Evolutionary conservation across 35 echinoderm and acorn worm species (phyloP).

Genomic region (Apostichopus japonicus): DNA sequence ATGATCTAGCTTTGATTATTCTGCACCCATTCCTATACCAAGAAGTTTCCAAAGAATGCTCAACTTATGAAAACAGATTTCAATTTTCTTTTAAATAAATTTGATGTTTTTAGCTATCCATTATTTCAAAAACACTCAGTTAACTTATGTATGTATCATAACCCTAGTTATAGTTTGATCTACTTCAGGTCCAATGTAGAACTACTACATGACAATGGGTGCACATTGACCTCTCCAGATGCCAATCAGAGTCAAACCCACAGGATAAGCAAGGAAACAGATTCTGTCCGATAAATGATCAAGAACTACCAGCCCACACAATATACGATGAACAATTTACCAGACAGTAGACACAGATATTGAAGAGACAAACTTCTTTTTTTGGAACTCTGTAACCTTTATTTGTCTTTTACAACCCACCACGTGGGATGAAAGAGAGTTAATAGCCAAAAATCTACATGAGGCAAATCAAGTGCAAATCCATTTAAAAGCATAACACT

Average conservation of each 20-base stretch:
- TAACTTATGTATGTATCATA: no score
- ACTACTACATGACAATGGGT: no score
- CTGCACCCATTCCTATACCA: no score
- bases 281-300: neutral
- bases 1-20: no score
- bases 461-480: neutral
- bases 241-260: neutral
- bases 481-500: neutral
- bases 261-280: neutral
- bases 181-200: no score
- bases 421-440: neutral
- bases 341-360: neutral
- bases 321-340: neutral
- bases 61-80: no score
- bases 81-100: no score
- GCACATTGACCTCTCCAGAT: no score
- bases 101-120: no score
- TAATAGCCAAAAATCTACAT: constrained; percentile 15
- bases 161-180: no score
- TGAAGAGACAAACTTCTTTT: neutral
- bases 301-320: neutral
- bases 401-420: neutral
- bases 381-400: neutral
- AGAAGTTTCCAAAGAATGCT: no score
- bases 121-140: no score